Evolutionary conservation across 2,113 vertebrate genomes (phyloP), one percentile per base, ranked within the genome.

Genomic region (Heterochromis multidens): DNA sequence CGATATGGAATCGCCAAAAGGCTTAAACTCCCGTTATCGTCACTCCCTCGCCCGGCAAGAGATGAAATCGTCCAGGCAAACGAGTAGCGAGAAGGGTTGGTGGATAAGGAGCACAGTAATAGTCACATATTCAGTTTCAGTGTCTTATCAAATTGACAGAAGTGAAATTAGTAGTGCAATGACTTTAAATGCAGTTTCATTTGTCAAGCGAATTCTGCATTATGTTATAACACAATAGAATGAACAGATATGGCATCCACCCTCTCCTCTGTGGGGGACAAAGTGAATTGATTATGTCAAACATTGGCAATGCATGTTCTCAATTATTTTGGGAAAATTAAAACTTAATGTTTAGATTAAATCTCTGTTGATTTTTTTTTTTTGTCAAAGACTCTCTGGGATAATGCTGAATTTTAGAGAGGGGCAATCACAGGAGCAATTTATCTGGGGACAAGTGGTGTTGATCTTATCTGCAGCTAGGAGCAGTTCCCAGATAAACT

Each of bases 401-500:
- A 82, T 56, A 77, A 77, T 10, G 31, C 58, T 27, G 72, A 19
- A 37, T 80, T 78, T 88, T 43, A 43, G 79, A 86, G 23, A 65
- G 52, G 29, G 40, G 17, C 74, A 82, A 86, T 90, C 84, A 89
- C 57, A 85, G 62, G 57, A 83, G 31, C 79, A 82, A 60, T 76
- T 88, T 78, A 89, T 89, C 85, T n/a, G 23, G 13, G 46, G 56
- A 83, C 85, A 81, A 88, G 81, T 82, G 78, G 21, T 80, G 77
- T 25, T 23, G 83, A 89, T 93, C 56, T 81, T 86, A 90, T 91
- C 86, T 89, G 8, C 16, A 61, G 61, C 70, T 72, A 83, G 80
- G 52, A 83, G 80, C 74, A 59, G 80, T 84, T 74, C 81, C 43
- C 74, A 87, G 82, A 87, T 79, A 77, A 80, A 86, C n/a, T 56